Evolutionary conservation across 2,113 vertebrate genomes (phyloP).

Genomic region (Poeciliopsis turrubarensis): DNA sequence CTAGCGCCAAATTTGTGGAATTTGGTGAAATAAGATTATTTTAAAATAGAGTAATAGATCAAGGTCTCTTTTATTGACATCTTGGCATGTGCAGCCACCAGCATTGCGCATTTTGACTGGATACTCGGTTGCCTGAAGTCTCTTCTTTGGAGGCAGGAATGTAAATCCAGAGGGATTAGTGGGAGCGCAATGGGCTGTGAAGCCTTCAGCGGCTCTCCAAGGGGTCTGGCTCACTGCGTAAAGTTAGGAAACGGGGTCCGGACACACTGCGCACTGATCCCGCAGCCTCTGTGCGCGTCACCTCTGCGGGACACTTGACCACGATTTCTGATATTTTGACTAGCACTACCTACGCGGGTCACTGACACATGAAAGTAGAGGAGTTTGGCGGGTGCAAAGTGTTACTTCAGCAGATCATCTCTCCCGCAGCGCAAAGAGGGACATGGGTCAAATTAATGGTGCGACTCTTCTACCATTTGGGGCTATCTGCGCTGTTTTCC

Average conservation of each 20-base stretch:
- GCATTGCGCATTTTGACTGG: background rate
- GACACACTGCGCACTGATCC: slow-evolving; percentile 44
- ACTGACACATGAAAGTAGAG: slow-evolving; percentile 45
- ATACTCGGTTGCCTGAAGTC: slow-evolving; percentile 6
- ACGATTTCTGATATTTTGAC: slow-evolving; percentile 34
- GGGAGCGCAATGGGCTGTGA: slow-evolving; percentile 58
- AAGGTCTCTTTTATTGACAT: background rate
- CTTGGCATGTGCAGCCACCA: background rate
- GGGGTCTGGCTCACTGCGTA: slow-evolving; percentile 70
- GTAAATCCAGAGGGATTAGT: slow-evolving; percentile 74
- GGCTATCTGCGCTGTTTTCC: slow-evolving; percentile 65
- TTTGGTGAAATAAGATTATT: background rate
- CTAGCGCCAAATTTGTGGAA: background rate
- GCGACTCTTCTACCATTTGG: slow-evolving; percentile 67
- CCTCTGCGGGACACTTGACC: slow-evolving; percentile 43
- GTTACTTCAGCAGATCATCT: slow-evolving; percentile 24
- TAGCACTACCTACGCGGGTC: slow-evolving; percentile 4
- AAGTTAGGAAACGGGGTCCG: slow-evolving; percentile 44
- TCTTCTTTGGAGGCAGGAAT: slow-evolving; percentile 69
- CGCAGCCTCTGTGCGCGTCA: slow-evolving; percentile 53
- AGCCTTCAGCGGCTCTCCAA: slow-evolving; percentile 58
- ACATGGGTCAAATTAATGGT: slow-evolving; percentile 75
- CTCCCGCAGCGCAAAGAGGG: slow-evolving; percentile 54
- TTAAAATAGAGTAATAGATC: too few species aligned
- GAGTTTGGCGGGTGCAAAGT: slow-evolving; percentile 32